Conservation (phyloP, 2,113 vertebrate genomes). For the Rutilus rutilus region DNA sequence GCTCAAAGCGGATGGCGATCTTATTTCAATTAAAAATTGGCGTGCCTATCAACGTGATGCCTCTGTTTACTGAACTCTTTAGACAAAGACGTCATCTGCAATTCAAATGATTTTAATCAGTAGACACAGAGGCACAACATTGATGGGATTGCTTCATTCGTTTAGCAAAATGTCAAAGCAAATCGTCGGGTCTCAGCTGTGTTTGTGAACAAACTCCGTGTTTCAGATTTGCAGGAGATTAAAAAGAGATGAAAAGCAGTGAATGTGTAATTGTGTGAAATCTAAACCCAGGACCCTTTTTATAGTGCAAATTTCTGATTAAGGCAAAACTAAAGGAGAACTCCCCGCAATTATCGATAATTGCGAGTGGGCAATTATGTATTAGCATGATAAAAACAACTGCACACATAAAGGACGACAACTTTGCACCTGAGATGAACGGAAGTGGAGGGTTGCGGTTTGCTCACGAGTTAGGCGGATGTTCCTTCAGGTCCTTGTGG, state of each 20-base stretch:
- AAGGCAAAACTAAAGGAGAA: slow-evolving; percentile 49
- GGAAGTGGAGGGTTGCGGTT: background rate
- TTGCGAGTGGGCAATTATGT: slow-evolving; percentile 52
- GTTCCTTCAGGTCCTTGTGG: slow-evolving; percentile 22
- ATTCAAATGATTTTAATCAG: slow-evolving; percentile 62
- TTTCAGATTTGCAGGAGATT: slow-evolving; percentile 50
- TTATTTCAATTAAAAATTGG: slow-evolving; percentile 45
- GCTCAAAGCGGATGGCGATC: slow-evolving; percentile 27
- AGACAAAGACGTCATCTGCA: slow-evolving; percentile 56
- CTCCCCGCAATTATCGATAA: slow-evolving; percentile 55
- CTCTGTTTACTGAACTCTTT: slow-evolving; percentile 41
- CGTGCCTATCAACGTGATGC: slow-evolving; percentile 20
- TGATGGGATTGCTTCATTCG: slow-evolving; percentile 51
- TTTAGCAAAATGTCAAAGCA: slow-evolving; percentile 62
- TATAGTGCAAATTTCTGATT: slow-evolving; percentile 61
- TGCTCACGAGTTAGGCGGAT: background rate
- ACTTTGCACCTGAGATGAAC: slow-evolving; percentile 47
- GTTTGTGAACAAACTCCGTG: slow-evolving; percentile 53
- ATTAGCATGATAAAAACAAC: slow-evolving; percentile 59
- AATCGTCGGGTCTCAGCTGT: slow-evolving; percentile 57
- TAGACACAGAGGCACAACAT: slow-evolving; percentile 55
- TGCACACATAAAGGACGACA: slow-evolving; percentile 46
- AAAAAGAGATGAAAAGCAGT: slow-evolving; percentile 44
- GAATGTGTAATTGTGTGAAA: slow-evolving; percentile 53
- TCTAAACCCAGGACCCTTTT: slow-evolving; percentile 47